Percentiles rank a stretch among this genome's conserved stretches.
Conservation (phyloP, 1,140 invertebrate genomes). For the Batillaria attramentaria region DNA sequence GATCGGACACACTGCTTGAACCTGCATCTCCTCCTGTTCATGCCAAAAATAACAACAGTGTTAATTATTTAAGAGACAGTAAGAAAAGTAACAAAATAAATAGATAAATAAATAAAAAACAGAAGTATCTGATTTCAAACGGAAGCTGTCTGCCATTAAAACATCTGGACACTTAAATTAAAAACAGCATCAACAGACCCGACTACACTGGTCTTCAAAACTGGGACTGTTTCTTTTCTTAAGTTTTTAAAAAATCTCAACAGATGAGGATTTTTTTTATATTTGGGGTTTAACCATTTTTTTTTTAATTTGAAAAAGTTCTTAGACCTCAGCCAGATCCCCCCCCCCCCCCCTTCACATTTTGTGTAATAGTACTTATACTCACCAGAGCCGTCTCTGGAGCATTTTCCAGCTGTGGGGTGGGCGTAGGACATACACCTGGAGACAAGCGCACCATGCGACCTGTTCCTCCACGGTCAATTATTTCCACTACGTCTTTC, state of each 20-base stretch:
- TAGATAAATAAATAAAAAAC: too few relatives aligned
- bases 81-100: too few relatives aligned
- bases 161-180: too few relatives aligned
- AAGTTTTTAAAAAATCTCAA: not conserved
- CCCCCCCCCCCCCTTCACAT: too few relatives aligned
- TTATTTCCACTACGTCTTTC: constrained; percentile 83
- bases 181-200: too few relatives aligned
- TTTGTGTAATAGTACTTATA: too few relatives aligned
- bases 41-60: too few relatives aligned
- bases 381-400: too few relatives aligned
- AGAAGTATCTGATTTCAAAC: not conserved
- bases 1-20: constrained; percentile 70
- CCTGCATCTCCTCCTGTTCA: constrained; percentile 58
- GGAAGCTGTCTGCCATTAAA: not conserved
- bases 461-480: constrained; percentile 77
- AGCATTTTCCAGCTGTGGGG: not conserved
- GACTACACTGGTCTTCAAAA: too few relatives aligned
- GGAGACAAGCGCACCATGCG: constrained; percentile 77
- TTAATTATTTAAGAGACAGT: too few relatives aligned
- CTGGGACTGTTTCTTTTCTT: not conserved
- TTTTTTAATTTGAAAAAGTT: not conserved
- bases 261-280: not conserved
- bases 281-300: too few relatives aligned
- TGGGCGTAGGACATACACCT: constrained; percentile 61
- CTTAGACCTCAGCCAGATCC: too few relatives aligned